Evolutionary conservation across 2,797 vertebrate genomes (phyloP).

Genomic region (Lophius americanus): DNA sequence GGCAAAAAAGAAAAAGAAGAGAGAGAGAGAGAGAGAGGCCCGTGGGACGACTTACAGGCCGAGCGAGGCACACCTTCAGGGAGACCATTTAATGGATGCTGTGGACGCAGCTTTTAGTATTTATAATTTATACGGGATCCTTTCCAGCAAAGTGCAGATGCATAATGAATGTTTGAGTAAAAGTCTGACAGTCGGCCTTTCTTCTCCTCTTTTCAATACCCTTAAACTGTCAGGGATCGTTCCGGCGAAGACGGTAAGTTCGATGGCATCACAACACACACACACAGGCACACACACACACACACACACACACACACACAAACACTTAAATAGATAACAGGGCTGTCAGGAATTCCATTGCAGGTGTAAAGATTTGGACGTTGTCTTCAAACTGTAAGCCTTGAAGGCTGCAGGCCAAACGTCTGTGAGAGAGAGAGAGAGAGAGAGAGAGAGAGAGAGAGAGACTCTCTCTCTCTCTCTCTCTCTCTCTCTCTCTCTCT

Average conservation of each 20-base stretch:
- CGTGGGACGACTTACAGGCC: slow-evolving; percentile 60
- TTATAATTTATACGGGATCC: slow-evolving; percentile 84
- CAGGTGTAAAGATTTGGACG: slow-evolving; percentile 77
- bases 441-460: slow-evolving; percentile 6
- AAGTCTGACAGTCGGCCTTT: slow-evolving; percentile 76
- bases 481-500: too few relatives aligned
- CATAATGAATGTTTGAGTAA: slow-evolving; percentile 84
- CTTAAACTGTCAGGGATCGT: slow-evolving; percentile 72
- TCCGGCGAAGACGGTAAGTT: slow-evolving; percentile 29
- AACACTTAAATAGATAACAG: slow-evolving; percentile 76
- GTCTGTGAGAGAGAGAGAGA: slow-evolving; percentile 74
- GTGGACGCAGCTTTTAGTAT: slow-evolving; percentile 86
- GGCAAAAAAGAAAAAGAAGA: not conserved
- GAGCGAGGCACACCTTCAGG: slow-evolving; percentile 70
- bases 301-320: too few relatives aligned
- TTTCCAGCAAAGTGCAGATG: slow-evolving; percentile 82
- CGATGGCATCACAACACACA: too few relatives aligned
- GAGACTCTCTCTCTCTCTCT: too few relatives aligned
- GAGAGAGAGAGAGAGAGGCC: slow-evolving; percentile 39
- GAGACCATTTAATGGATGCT: slow-evolving; percentile 82
- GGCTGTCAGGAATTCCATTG: slow-evolving; percentile 73
- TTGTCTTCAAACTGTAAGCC: slow-evolving; percentile 63
- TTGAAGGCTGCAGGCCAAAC: slow-evolving; percentile 72
- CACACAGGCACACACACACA: too few relatives aligned
- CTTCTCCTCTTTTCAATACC: slow-evolving; percentile 66